These are phyloP conservation scores for Leptonema lineaticorne DNA, from an alignment of 1,140 invertebrate genomes.

Conservation along the genomic window DNA sequence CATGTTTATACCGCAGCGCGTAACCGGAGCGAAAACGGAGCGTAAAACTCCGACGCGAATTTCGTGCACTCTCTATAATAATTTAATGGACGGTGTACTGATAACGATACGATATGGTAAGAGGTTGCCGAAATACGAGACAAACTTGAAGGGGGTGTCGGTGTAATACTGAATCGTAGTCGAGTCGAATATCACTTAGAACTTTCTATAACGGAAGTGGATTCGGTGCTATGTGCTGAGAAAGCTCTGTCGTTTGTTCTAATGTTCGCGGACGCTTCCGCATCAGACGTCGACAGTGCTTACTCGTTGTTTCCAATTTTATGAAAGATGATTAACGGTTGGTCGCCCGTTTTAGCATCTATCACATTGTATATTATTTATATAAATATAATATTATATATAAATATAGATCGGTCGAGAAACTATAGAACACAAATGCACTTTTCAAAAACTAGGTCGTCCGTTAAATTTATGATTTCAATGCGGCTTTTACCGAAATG, in stretches of 20 bases:
- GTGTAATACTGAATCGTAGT: slow-evolving; percentile 18
- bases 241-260: not conserved
- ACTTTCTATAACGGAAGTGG: slow-evolving; percentile 12
- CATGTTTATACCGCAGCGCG: slow-evolving; percentile 16
- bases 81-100: slow-evolving; percentile 16
- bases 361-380: too few species aligned
- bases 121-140: too few species aligned
- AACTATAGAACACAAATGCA: too few species aligned
- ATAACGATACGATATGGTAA: not conserved
- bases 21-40: not conserved
- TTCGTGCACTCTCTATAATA: not conserved
- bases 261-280: not conserved
- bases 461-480: too few species aligned
- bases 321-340: not conserved
- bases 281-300: not conserved
- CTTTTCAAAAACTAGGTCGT: too few species aligned
- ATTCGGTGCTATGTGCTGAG: not conserved
- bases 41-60: not conserved
- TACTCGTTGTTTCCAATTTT: not conserved
- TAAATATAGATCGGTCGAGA: too few species aligned
- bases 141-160: too few species aligned
- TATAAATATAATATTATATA: too few species aligned
- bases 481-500: too few species aligned
- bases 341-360: not conserved
- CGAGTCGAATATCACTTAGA: slow-evolving; percentile 14